Evolutionary conservation across 2,888 invertebrate species (phyloP).

Genomic region (Danaus chrysippus): DNA sequence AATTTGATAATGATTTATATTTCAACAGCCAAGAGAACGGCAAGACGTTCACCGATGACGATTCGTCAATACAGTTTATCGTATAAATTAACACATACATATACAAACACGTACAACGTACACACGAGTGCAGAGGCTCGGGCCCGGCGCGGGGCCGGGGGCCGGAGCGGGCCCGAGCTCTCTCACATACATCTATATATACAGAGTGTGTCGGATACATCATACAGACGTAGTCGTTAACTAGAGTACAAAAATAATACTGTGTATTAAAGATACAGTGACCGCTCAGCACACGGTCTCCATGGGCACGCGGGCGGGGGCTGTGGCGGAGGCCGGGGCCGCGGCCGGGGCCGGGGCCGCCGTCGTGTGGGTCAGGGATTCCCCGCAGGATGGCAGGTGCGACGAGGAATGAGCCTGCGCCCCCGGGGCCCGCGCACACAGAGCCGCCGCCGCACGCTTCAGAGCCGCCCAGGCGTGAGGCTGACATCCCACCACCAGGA

Average conservation of each 20-base stretch:
- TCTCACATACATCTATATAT: no score
- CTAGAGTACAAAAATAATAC: constrained; percentile 69
- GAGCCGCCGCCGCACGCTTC: constrained; percentile 52
- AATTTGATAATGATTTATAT: constrained; percentile 47
- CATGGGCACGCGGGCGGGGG: constrained; percentile 76
- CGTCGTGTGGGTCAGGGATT: constrained; percentile 85
- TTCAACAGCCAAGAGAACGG: constrained; percentile 62
- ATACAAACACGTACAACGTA: constrained; percentile 37
- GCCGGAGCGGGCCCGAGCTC: constrained; percentile 6
- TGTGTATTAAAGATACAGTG: constrained; percentile 60
- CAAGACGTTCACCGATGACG: constrained; percentile 38
- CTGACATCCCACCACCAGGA: constrained; percentile 93
- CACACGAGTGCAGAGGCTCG: constrained; percentile 32
- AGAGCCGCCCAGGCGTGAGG: constrained; percentile 83
- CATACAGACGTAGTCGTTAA: constrained; percentile 49
- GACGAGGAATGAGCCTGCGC: constrained; percentile 84
- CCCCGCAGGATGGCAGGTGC: constrained; percentile 89
- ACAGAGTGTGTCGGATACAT: constrained; percentile 21
- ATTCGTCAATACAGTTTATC: constrained; percentile 35
- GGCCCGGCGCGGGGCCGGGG: constrained; percentile 22
- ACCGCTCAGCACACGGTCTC: constrained; percentile 80
- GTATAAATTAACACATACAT: constrained; percentile 39
- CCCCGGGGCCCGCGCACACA: constrained; percentile 71
- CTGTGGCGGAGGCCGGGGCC: constrained; percentile 74
- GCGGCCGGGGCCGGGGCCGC: constrained; percentile 83